Evolutionary conservation across 2,797 vertebrate species (phyloP).

Genomic region (Gila robusta): DNA sequence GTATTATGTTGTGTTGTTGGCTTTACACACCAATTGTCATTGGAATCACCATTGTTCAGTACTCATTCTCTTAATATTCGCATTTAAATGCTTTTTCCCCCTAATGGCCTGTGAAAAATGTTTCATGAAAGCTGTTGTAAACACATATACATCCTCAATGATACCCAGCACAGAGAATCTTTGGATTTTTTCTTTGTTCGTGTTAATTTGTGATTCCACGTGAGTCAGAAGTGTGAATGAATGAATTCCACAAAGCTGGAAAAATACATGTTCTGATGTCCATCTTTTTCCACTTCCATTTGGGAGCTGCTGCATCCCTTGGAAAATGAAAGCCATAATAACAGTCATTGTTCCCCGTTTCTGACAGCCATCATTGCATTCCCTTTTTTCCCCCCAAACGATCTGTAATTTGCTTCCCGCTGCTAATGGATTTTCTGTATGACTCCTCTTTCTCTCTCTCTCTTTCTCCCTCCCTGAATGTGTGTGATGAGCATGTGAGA

Average conservation of each 20-base stretch:
- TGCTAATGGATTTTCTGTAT: constrained; percentile 67
- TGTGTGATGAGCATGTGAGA: constrained; percentile 60
- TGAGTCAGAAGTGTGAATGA: constrained; percentile 22
- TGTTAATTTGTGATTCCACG: constrained; percentile 18
- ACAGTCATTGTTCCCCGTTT: constrained; percentile 66
- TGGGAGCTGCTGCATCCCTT: constrained; percentile 52
- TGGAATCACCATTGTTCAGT: background rate
- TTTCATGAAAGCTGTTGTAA: constrained; percentile 11
- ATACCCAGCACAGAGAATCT: background rate
- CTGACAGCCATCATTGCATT: constrained; percentile 67
- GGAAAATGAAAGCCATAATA: constrained; percentile 65
- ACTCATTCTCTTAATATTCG: background rate
- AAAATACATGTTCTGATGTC: constrained; percentile 51
- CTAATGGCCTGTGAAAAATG: background rate
- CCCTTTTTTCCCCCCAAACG: constrained; percentile 59
- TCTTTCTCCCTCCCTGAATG: constrained; percentile 41
- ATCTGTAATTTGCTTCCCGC: constrained; percentile 66
- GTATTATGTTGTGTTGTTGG: constrained; percentile 7
- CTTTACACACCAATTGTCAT: background rate
- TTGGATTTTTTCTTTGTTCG: background rate
- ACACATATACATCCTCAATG: background rate
- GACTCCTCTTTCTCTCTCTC: constrained; percentile 48
- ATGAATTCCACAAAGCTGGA: constrained; percentile 51
- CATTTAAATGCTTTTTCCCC: background rate
- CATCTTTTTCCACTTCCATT: constrained; percentile 58